Evolutionary conservation across 2,113 vertebrate genomes (phyloP), one percentile per base, ranked within the genome.

Genomic region (Caretta caretta): DNA sequence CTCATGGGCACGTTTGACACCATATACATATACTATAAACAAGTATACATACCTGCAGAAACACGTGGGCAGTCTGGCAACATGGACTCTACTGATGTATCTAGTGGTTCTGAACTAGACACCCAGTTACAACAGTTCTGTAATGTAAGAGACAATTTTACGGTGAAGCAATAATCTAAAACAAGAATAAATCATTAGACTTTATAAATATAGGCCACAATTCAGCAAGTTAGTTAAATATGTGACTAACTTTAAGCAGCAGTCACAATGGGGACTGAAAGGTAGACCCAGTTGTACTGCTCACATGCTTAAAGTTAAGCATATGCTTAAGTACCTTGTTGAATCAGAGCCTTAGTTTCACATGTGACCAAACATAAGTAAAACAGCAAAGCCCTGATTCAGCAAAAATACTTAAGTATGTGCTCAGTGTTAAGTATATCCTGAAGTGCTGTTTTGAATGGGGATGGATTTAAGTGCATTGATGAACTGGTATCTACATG

Each of bases 61-160:
- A 99, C 99, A 27, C 99, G 98, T 49, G 99, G 99, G 91, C 99
- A 99, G 96, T 99, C 99, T 1, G 99, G 99, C 84, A 99, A 98
- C 99, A 99, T 99, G 93, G 99, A 98, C 65, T 99, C 99, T 98
- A 99, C 98, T 0, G 98, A 98, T 0, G 99, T 99, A 97, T 99
- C 99, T 97, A 99, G 91, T 2, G 99, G 99, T 95, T 99, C 99
- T 1, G 99, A 98, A 98, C 99, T 99, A 38, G 99, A 99, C 83
- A 99, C 99, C 99, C 99, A 99, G 96, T 99, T 99, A 97, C 99
- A 99, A 97, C 99, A 99, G 96, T 98, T 99, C 99, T 99, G 98
- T 59, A 97, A 97, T 84, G 81, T 31, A 56, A 98, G 8, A 98
- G 80, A 94, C 2, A 95, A 94, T 84, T 93, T 80, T 92, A 6